A percentile compares a stretch with the other conserved stretches of the same genome.
Conservation (phyloP, 2,888 invertebrate genomes). For the Acanthosepion lycidas region DNA sequence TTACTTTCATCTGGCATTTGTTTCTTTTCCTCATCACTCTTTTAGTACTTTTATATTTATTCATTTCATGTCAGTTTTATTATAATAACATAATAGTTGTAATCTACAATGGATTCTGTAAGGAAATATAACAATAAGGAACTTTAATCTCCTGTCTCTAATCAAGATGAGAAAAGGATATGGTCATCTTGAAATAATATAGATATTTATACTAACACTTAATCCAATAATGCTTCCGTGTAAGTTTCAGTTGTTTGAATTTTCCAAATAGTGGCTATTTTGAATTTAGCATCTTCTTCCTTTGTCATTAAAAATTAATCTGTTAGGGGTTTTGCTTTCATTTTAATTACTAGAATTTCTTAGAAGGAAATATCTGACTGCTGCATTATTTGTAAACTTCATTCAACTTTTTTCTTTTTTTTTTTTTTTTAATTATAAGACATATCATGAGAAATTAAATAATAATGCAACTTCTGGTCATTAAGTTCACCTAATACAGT, state of each 20-base stretch:
- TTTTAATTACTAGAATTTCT: too few species aligned
- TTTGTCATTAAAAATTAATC: neutral
- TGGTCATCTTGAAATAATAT: neutral
- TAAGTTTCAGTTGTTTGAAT: neutral
- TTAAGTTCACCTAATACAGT: too few species aligned
- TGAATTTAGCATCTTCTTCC: neutral
- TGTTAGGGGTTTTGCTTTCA: too few species aligned
- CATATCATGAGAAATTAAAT: too few species aligned
- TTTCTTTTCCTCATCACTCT: too few species aligned
- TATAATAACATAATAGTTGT: neutral
- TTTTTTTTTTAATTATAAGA: too few species aligned
- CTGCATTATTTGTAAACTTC: too few species aligned
- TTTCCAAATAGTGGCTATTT: neutral
- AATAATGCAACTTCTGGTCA: too few species aligned
- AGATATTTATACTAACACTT: neutral
- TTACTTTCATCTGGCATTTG: too few species aligned
- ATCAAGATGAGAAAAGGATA: neutral
- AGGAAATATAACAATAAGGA: neutral
- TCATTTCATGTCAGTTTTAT: neutral
- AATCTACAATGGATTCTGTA: neutral
- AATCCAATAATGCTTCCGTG: neutral
- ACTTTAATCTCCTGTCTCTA: neutral
- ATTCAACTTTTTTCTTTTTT: too few species aligned
- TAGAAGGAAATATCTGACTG: too few species aligned
- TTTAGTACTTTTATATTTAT: neutral